phyloP scores from a whole-genome alignment of 1,140 invertebrate genomes.

The Bombus ignitus region DNA sequence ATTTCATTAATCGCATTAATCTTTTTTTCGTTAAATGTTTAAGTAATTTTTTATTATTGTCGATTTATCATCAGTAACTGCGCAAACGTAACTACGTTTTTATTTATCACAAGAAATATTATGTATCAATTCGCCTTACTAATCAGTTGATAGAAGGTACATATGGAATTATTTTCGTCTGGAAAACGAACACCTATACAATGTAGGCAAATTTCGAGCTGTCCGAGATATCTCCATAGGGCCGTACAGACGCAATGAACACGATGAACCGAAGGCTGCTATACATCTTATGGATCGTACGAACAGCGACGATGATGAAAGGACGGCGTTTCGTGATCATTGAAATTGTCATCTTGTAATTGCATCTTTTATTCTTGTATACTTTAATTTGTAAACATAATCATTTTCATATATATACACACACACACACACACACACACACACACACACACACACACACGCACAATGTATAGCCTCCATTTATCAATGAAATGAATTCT shows the following conservation, averaged over 20 bases:
- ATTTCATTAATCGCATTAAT: not conserved
- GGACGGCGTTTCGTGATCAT: slow-evolving; percentile 44
- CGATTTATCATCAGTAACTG: not conserved
- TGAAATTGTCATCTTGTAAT: slow-evolving; percentile 57
- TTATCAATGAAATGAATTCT: slow-evolving; percentile 8
- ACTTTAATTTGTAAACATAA: not conserved
- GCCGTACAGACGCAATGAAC: slow-evolving; percentile 85
- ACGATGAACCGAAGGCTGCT: slow-evolving; percentile 71
- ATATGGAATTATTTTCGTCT: slow-evolving; percentile 97
- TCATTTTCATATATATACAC: not conserved
- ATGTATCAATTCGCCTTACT: slow-evolving; percentile 53
- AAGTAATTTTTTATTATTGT: not conserved
- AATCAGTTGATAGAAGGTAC: slow-evolving; percentile 84
- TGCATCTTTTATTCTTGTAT: not conserved
- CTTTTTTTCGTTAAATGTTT: not conserved
- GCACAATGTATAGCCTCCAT: not conserved
- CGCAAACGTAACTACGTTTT: not conserved
- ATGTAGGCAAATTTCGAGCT: slow-evolving; percentile 96
- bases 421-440: not conserved
- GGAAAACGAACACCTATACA: slow-evolving; percentile 97
- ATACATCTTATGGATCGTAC: slow-evolving; percentile 50
- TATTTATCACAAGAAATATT: slow-evolving; percentile 13
- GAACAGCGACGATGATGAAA: slow-evolving; percentile 23
- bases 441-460: no score
- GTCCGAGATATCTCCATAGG: slow-evolving; percentile 91